Percentiles rank a stretch among this genome's conserved stretches.
phyloP scores from a whole-genome alignment of 2,797 vertebrate genomes.

The Pipistrellus pygmaeus region DNA sequence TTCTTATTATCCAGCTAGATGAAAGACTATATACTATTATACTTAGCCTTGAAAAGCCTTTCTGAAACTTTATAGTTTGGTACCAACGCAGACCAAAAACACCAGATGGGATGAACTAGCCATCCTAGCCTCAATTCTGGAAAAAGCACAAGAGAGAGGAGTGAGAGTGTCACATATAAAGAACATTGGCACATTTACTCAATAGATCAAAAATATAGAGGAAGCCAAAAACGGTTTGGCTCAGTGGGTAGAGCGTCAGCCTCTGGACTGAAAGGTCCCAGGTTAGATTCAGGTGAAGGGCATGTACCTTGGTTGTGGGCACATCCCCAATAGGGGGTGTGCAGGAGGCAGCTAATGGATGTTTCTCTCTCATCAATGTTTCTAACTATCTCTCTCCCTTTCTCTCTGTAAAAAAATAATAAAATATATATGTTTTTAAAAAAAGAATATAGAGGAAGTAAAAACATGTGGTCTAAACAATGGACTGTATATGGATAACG shows the following conservation, averaged over 20 bases:
- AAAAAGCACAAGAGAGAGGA: slow-evolving; percentile 3
- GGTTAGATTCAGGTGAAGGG: too few relatives aligned
- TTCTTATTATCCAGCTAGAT: not conserved
- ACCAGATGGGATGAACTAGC: not conserved
- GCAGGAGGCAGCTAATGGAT: too few relatives aligned
- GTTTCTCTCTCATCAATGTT: too few relatives aligned
- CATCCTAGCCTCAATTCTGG: not conserved
- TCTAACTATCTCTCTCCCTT: too few relatives aligned
- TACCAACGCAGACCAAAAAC: not conserved
- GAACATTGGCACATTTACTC: not conserved
- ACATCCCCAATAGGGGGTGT: too few relatives aligned
- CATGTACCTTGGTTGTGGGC: too few relatives aligned
- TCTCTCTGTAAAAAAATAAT: too few relatives aligned
- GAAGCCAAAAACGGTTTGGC: not conserved
- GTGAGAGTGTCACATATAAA: not conserved
- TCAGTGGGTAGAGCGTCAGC: too few relatives aligned
- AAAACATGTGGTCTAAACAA: not conserved
- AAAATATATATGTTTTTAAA: too few relatives aligned
- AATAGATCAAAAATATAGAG: not conserved
- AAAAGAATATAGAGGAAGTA: not conserved
- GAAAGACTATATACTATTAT: not conserved
- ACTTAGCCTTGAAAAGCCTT: not conserved
- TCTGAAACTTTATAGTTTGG: slow-evolving; percentile 4
- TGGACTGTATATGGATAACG: not conserved
- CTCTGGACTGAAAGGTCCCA: too few relatives aligned